A percentile compares a stretch with the other conserved stretches of the same genome.
Conservation (phyloP, 2,113 vertebrate genomes). For the Chascanopsetta lugubris region DNA sequence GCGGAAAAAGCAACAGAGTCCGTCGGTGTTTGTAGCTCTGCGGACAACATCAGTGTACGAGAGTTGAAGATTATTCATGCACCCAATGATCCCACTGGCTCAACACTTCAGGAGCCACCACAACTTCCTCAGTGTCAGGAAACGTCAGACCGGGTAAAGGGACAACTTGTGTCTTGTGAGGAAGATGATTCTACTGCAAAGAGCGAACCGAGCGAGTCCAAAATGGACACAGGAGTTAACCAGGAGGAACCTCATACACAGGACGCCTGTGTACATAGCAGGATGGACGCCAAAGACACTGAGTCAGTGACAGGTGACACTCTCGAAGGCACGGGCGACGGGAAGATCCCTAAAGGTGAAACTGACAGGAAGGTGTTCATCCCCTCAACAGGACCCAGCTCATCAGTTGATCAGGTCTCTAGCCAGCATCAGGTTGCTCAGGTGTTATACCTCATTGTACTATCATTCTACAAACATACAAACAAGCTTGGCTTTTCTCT, state of each 20-base stretch:
- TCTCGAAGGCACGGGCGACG: not conserved
- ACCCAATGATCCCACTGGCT: not conserved
- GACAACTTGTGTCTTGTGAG: not conserved
- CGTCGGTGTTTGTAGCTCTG: not conserved
- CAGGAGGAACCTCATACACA: not conserved
- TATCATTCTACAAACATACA: too few relatives aligned
- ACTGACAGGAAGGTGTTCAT: not conserved
- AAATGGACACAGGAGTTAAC: not conserved
- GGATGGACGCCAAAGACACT: not conserved
- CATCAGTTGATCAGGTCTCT: constrained; percentile 70
- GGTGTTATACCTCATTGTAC: too few relatives aligned
- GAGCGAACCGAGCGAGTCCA: not conserved
- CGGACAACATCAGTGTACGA: not conserved
- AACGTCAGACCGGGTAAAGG: constrained; percentile 4
- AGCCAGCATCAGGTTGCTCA: constrained; percentile 17
- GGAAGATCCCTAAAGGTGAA: not conserved
- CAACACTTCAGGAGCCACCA: not conserved
- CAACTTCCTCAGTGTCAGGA: not conserved
- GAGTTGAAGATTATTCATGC: not conserved
- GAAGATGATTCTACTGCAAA: not conserved
- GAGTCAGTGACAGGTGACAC: not conserved
- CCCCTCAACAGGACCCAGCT: constrained; percentile 34
- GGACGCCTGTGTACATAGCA: not conserved
- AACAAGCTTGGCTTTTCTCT: too few relatives aligned
- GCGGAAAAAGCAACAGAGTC: not conserved